These are phyloP conservation scores for Pardalotus punctatus DNA, from an alignment of 2,113 vertebrate genomes.

Conservation along the genomic window DNA sequence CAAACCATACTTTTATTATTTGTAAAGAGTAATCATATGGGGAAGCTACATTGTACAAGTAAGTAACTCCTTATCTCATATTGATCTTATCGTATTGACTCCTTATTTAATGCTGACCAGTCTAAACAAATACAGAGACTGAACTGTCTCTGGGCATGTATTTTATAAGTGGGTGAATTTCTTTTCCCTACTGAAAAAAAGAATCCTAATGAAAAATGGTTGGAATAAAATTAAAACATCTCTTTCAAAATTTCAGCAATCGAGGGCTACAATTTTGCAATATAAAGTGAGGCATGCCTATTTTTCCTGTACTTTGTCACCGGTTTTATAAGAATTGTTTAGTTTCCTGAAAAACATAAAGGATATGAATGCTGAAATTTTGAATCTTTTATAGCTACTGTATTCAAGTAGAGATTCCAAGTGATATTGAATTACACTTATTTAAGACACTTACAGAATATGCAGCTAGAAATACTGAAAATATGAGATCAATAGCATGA, in stretches of 20 bases:
- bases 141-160: not conserved
- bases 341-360: constrained; percentile 53
- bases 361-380: constrained; percentile 50
- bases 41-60: not conserved
- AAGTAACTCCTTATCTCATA: not conserved
- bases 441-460: constrained; percentile 46
- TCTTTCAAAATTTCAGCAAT: not conserved
- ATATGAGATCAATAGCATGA: constrained; percentile 59
- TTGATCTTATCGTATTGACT: not conserved
- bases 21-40: not conserved
- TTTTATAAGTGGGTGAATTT: not conserved
- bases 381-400: not conserved
- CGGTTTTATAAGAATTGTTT: constrained; percentile 37
- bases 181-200: not conserved
- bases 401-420: constrained; percentile 36
- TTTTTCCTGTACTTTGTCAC: not conserved
- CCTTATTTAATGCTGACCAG: not conserved
- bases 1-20: not conserved
- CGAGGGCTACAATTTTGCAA: not conserved
- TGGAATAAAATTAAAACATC: not conserved
- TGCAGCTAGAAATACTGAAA: constrained; percentile 54
- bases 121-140: not conserved
- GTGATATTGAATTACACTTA: constrained; percentile 46
- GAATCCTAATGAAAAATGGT: not conserved
- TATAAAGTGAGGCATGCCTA: not conserved